Evolutionary conservation across 1,140 invertebrate species (phyloP).

Genomic region (Aculops lycopersici): DNA sequence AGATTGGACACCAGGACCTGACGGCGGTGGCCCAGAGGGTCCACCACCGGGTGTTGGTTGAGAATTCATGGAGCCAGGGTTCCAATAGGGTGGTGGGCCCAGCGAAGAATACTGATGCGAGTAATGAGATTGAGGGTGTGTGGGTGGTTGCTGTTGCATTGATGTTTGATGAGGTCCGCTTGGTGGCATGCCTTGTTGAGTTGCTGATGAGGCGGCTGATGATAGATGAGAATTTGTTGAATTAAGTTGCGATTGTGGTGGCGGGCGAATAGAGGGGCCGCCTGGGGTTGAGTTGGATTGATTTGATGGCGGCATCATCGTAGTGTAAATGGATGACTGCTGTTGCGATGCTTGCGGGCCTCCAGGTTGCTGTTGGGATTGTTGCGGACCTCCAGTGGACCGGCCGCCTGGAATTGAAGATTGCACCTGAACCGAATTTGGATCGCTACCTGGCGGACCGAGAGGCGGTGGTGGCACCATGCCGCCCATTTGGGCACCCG

Average conservation of each 20-base stretch:
- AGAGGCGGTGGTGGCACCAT: not conserved
- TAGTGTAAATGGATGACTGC: not conserved
- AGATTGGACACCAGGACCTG: not conserved
- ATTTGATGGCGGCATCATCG: not conserved
- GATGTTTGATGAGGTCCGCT: not conserved
- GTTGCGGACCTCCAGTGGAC: constrained; percentile 7
- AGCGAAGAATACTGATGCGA: not conserved
- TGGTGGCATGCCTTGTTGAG: not conserved
- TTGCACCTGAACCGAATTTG: too few species aligned
- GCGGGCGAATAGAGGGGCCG: not conserved
- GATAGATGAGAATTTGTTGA: not conserved
- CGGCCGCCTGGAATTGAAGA: too few species aligned
- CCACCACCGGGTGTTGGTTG: not conserved
- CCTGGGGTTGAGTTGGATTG: not conserved
- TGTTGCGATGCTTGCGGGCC: not conserved
- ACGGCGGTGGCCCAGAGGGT: not conserved
- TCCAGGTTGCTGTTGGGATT: constrained; percentile 14
- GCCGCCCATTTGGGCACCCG: not conserved
- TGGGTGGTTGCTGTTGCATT: not conserved
- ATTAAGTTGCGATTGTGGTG: not conserved
- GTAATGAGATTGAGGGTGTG: not conserved
- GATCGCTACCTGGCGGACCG: not conserved
- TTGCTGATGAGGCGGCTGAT: not conserved
- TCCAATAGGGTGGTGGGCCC: not conserved
- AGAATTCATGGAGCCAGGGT: too few species aligned